These are phyloP conservation scores for Agrotis exclamationis DNA, from an alignment of 2,888 invertebrate genomes.

Conservation along the genomic window DNA sequence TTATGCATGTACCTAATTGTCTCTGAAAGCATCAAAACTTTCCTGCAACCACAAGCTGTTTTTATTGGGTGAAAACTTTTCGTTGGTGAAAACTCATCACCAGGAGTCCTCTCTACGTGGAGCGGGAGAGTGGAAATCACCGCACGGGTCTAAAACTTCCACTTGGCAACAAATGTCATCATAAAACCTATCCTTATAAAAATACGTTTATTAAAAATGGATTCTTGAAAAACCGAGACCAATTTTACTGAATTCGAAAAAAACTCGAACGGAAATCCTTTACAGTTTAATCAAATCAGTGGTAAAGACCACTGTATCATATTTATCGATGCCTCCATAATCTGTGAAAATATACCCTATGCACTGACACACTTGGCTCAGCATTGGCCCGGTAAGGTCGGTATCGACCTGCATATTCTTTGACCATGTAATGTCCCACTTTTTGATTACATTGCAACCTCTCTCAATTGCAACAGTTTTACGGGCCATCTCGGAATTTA, in stretches of 20 bases:
- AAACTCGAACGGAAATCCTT: slow-evolving; percentile 18
- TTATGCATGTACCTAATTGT: too few relatives aligned
- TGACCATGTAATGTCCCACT: slow-evolving; percentile 69
- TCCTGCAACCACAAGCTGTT: too few relatives aligned
- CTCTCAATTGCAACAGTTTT: slow-evolving; percentile 47
- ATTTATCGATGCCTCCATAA: slow-evolving; percentile 55
- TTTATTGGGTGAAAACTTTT: too few relatives aligned
- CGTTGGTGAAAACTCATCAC: too few relatives aligned
- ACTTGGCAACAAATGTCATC: too few relatives aligned
- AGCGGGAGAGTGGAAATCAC: too few relatives aligned
- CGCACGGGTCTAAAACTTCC: too few relatives aligned
- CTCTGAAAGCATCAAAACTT: too few relatives aligned
- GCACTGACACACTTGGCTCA: slow-evolving; percentile 55
- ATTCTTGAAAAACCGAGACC: neutral
- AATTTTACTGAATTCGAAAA: neutral
- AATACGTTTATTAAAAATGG: neutral
- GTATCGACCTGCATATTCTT: slow-evolving; percentile 62
- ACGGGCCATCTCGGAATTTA: slow-evolving; percentile 36
- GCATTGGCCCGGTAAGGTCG: slow-evolving; percentile 50
- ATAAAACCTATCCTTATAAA: neutral
- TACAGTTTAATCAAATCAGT: slow-evolving; percentile 32
- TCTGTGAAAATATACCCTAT: slow-evolving; percentile 53
- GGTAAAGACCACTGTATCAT: slow-evolving; percentile 52
- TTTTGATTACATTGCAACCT: slow-evolving; percentile 55
- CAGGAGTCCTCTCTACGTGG: too few relatives aligned